Evolutionary conservation across 1,140 invertebrate species (phyloP).

Genomic region (Rhagoletis zephyria): DNA sequence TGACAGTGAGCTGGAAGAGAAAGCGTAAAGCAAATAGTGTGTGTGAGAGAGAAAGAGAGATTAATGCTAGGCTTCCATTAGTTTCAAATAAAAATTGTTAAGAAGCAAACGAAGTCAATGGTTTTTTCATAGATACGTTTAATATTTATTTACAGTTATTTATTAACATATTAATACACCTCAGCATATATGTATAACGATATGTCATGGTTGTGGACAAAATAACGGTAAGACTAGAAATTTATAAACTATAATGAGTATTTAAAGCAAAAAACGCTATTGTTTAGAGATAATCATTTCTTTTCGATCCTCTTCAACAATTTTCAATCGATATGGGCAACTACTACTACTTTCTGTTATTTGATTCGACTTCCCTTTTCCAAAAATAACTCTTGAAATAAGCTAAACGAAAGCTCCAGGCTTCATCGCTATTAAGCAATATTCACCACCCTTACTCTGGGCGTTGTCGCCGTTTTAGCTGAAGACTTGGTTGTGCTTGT

Average conservation of each 20-base stretch:
- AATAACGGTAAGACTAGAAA: constrained; percentile 53
- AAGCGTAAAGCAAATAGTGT: background rate
- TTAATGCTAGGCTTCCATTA: background rate
- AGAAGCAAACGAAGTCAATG: constrained; percentile 66
- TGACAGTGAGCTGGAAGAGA: constrained; percentile 31
- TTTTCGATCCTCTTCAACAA: no score
- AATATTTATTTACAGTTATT: constrained; percentile 33
- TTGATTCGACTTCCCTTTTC: background rate
- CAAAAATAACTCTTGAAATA: background rate
- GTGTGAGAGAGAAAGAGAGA: background rate
- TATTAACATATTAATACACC: constrained; percentile 37
- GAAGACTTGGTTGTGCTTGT: constrained; percentile 52
- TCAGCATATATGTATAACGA: background rate
- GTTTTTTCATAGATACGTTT: constrained; percentile 57
- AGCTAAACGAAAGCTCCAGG: constrained; percentile 27
- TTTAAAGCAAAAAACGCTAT: constrained; percentile 18
- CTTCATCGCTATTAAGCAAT: background rate
- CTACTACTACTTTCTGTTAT: background rate
- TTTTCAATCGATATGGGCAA: no score
- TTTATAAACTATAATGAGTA: constrained; percentile 50
- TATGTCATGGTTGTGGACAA: background rate
- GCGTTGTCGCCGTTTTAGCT: constrained; percentile 17
- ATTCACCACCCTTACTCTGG: constrained; percentile 33
- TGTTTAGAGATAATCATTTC: background rate
- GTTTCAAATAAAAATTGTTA: background rate